Percentiles rank a stretch among this genome's conserved stretches.
These are phyloP conservation scores for Stratiomys singularior DNA, from an alignment of 2,888 invertebrate genomes.

Conservation along the genomic window DNA sequence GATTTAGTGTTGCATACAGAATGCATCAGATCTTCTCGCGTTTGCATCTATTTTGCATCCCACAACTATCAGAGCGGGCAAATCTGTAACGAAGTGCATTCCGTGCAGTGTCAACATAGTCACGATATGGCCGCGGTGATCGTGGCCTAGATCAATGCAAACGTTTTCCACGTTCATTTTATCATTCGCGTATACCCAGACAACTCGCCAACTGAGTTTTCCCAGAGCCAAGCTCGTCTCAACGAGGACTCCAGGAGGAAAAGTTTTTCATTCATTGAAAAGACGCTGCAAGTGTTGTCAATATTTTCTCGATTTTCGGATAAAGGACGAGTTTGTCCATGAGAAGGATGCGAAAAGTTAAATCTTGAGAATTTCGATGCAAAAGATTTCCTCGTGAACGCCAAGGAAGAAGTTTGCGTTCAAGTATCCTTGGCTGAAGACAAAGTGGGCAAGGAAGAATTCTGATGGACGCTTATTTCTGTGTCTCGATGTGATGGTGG, in stretches of 20 bases:
- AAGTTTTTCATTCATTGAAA: too few relatives aligned
- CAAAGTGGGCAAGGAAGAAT: too few relatives aligned
- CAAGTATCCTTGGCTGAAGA: too few relatives aligned
- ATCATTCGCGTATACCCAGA: neutral
- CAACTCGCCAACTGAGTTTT: neutral
- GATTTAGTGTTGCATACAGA: neutral
- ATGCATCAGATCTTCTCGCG: conserved; percentile 1
- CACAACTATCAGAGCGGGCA: conserved; percentile 29
- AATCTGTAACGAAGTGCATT: conserved; percentile 48
- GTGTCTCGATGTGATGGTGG: neutral
- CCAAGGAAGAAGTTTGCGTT: too few relatives aligned
- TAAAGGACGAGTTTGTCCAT: too few relatives aligned
- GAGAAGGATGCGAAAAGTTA: too few relatives aligned
- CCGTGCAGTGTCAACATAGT: conserved; percentile 52
- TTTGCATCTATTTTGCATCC: conserved; percentile 34
- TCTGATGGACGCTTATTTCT: neutral
- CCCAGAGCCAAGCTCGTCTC: neutral
- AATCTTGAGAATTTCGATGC: too few relatives aligned
- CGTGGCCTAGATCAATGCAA: conserved; percentile 51
- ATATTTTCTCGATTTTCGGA: too few relatives aligned
- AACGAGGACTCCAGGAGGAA: too few relatives aligned
- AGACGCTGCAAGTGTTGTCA: too few relatives aligned
- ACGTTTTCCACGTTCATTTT: conserved; percentile 46
- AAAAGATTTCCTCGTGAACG: too few relatives aligned
- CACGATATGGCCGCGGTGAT: conserved; percentile 52